These are phyloP conservation scores for Umimayanthus chanpuru DNA, from an alignment of 92 coral and sea anemone species.

Conservation along the genomic window DNA sequence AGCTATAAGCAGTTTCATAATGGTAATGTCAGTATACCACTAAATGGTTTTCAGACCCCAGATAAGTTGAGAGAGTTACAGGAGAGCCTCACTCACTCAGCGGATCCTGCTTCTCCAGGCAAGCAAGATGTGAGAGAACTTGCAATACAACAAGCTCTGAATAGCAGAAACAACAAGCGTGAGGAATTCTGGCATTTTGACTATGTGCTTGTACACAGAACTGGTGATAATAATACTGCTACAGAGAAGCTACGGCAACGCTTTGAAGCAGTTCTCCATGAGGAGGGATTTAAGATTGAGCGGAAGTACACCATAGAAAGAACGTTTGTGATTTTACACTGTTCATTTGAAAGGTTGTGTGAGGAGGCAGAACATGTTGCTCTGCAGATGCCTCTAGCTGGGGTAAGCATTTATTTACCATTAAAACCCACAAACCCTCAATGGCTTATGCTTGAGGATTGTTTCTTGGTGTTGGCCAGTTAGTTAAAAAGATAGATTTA, in stretches of 20 bases:
- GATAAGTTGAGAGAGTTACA: slow-evolving; percentile 52
- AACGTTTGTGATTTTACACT: slow-evolving; percentile 83
- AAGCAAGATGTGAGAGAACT: slow-evolving; percentile 80
- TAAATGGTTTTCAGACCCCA: slow-evolving; percentile 48
- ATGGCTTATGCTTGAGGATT: too few species aligned
- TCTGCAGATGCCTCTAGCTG: slow-evolving; percentile 93
- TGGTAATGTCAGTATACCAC: slow-evolving; percentile 6
- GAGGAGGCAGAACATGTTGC: slow-evolving; percentile 91
- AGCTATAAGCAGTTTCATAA: slow-evolving; percentile 23
- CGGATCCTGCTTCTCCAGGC: slow-evolving; percentile 2
- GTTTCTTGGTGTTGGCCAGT: too few species aligned
- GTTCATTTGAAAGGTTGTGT: slow-evolving; percentile 93
- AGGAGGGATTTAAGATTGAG: slow-evolving; percentile 79
- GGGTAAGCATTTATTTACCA: slow-evolving; percentile 59
- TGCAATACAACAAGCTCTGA: slow-evolving; percentile 80
- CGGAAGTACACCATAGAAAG: slow-evolving; percentile 74
- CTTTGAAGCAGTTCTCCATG: slow-evolving; percentile 70
- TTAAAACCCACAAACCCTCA: too few species aligned
- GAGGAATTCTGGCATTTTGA: slow-evolving; percentile 73
- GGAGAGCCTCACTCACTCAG: slow-evolving; percentile 35
- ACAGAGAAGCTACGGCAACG: slow-evolving; percentile 74
- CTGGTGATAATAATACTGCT: slow-evolving; percentile 64
- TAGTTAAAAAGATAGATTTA: too few species aligned
- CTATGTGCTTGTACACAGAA: slow-evolving; percentile 80
- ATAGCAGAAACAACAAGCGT: slow-evolving; percentile 43